These are phyloP conservation scores for Sorex araneus DNA, from an alignment of 2,113 vertebrate genomes.

Conservation along the genomic window DNA sequence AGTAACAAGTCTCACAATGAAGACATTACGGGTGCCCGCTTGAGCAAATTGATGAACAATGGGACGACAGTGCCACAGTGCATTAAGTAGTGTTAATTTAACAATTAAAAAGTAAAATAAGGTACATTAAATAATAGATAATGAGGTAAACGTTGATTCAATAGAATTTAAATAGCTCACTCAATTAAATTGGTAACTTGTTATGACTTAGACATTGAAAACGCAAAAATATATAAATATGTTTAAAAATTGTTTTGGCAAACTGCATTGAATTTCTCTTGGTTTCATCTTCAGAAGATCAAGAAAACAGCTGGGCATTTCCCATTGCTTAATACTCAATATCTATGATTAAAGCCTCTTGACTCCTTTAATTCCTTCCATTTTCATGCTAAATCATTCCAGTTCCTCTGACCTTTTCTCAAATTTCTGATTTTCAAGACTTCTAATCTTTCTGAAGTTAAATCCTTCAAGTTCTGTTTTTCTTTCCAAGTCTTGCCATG, in stretches of 20 bases:
- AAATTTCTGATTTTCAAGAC: slow-evolving; percentile 2
- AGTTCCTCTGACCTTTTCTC: slow-evolving; percentile 40
- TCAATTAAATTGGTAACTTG: neutral
- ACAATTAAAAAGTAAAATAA: too few relatives aligned
- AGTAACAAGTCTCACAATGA: too few relatives aligned
- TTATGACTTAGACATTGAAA: neutral
- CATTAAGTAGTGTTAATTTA: too few relatives aligned
- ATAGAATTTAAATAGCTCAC: neutral
- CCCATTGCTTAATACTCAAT: neutral
- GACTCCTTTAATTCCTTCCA: slow-evolving; percentile 26
- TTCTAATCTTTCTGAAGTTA: neutral
- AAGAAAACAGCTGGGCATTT: neutral
- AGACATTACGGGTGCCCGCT: too few relatives aligned
- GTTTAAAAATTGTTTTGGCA: neutral
- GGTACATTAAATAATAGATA: neutral
- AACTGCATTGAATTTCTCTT: neutral
- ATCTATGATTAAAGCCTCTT: neutral
- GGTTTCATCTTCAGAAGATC: neutral
- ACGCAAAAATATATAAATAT: neutral
- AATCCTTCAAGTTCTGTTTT: neutral
- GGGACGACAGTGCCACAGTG: too few relatives aligned
- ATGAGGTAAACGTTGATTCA: neutral
- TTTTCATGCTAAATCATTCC: neutral
- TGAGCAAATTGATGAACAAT: too few relatives aligned
- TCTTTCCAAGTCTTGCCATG: neutral